These are phyloP conservation scores for Erethizon dorsatum DNA, from an alignment of 2,797 vertebrate genomes.

Conservation along the genomic window DNA sequence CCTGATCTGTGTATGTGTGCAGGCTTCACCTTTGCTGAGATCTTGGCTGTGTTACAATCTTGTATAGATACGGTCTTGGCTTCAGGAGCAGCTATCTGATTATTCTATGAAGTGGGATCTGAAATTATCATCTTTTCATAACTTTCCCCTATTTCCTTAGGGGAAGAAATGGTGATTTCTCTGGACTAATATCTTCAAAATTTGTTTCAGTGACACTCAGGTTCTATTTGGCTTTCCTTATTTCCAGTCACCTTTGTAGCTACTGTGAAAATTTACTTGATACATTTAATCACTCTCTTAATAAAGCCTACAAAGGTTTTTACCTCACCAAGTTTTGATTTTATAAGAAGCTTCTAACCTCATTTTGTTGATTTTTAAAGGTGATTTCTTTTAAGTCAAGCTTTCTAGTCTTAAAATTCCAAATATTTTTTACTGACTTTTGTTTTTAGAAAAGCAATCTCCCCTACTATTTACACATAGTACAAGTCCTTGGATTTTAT, in stretches of 20 bases:
- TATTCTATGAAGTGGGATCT: neutral
- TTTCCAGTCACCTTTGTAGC: neutral
- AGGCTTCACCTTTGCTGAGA: neutral
- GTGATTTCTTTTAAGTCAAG: conserved; percentile 11
- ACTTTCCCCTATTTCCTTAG: neutral
- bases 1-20: neutral
- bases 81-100: neutral
- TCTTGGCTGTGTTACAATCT: neutral
- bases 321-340: neutral
- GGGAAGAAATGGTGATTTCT: neutral
- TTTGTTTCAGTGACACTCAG: neutral
- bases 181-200: neutral
- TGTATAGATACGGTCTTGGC: neutral
- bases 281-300: neutral
- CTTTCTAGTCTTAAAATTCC: conserved; percentile 30
- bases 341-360: neutral
- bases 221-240: conserved; percentile 1
- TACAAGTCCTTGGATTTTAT: conserved; percentile 5
- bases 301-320: neutral
- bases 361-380: neutral
- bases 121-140: conserved; percentile 26
- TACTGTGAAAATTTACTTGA: neutral
- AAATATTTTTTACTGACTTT: neutral
- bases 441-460: neutral
- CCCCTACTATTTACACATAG: neutral